Conservation (phyloP, 1,140 invertebrate species). For the Calliphora vicina region DNA sequence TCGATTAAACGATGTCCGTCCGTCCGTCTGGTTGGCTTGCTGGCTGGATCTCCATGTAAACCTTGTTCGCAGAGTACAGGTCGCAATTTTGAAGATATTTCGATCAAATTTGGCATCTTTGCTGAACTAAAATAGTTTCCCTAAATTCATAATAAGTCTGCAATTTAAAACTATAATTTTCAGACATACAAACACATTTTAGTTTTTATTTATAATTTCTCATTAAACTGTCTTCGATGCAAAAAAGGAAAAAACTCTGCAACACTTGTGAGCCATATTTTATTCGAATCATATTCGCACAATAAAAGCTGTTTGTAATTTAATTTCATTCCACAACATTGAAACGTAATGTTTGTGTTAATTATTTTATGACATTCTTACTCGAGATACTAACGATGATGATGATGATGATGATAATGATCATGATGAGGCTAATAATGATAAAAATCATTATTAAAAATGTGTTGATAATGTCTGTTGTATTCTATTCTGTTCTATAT, state of each 20-base stretch:
- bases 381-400: too few relatives aligned
- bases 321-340: background rate
- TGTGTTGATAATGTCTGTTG: background rate
- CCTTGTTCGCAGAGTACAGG: too few relatives aligned
- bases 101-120: too few relatives aligned
- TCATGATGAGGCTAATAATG: background rate
- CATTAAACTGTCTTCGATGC: background rate
- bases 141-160: too few relatives aligned
- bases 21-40: too few relatives aligned
- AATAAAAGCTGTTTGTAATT: background rate
- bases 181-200: too few relatives aligned
- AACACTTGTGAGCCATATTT: conserved; percentile 27
- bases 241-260: background rate
- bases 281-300: background rate
- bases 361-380: conserved; percentile 28
- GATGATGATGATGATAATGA: background rate
- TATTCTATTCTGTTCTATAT: background rate
- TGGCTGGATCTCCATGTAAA: too few relatives aligned
- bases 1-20: too few relatives aligned
- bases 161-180: too few relatives aligned
- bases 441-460: conserved; percentile 18
- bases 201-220: too few relatives aligned
- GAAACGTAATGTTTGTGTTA: background rate
- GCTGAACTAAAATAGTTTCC: too few relatives aligned
- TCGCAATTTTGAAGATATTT: too few relatives aligned